phyloP scores from a whole-genome alignment of 2,888 invertebrate species.

The Amiota minor region DNA sequence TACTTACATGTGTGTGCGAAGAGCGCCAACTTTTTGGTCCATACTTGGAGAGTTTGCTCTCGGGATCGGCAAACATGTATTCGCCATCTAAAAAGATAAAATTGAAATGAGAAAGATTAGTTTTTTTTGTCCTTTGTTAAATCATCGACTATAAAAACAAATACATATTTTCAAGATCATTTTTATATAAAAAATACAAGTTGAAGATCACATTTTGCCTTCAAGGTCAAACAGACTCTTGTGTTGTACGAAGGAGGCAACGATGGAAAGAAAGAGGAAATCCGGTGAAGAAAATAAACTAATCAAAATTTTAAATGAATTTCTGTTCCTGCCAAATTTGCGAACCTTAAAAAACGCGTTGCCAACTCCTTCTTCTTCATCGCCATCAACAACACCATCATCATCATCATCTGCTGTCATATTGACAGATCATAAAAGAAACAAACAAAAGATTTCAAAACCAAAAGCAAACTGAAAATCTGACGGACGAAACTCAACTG shows the following conservation, averaged over 20 bases:
- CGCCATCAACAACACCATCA: too few relatives aligned
- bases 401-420: conserved; percentile 49
- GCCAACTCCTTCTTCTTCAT: too few relatives aligned
- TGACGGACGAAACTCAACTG: conserved; percentile 43
- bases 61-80: conserved; percentile 94
- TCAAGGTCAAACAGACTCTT: conserved; percentile 29
- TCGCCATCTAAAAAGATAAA: conserved; percentile 87
- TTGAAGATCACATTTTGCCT: not conserved
- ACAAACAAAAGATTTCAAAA: too few relatives aligned
- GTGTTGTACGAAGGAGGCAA: too few relatives aligned
- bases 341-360: conserved; percentile 12
- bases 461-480: conserved; percentile 47
- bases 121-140: too few relatives aligned
- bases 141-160: too few relatives aligned
- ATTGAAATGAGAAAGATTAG: not conserved
- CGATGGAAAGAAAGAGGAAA: too few relatives aligned
- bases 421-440: conserved; percentile 58
- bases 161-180: not conserved
- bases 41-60: conserved; percentile 96
- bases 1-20: conserved; percentile 90
- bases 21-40: conserved; percentile 97
- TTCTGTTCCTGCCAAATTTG: conserved; percentile 43
- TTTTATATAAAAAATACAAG: conserved; percentile 3
- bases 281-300: conserved; percentile 44
- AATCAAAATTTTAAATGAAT: conserved; percentile 62